phyloP scores from a whole-genome alignment of 2,888 invertebrate species.

The Diaperis boleti region DNA sequence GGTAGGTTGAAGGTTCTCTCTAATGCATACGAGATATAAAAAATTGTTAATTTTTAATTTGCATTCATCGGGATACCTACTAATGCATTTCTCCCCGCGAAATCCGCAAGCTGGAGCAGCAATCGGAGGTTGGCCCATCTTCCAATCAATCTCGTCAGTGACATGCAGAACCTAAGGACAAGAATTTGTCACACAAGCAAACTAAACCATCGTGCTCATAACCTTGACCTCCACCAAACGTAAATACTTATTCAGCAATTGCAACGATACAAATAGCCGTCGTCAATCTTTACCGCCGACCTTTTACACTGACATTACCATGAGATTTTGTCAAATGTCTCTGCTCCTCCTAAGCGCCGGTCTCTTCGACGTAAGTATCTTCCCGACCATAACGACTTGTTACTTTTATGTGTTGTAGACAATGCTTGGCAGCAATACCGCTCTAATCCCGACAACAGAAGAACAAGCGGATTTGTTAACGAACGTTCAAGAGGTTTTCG shows the following conservation, averaged over 20 bases:
- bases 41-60: no score
- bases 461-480: conserved; percentile 58
- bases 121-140: conserved; percentile 79
- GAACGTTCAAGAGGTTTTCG: conserved; percentile 59
- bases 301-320: no score
- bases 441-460: conserved; percentile 55
- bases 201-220: conserved; percentile 5
- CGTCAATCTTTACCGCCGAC: no score
- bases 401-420: conserved; percentile 19
- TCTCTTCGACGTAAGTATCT: conserved; percentile 38
- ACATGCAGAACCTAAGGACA: conserved; percentile 78
- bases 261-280: conserved; percentile 13
- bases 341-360: conserved; percentile 25
- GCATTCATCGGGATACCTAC: no score
- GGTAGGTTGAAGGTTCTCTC: no score
- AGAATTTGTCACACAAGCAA: conserved; percentile 1
- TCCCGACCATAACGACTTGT: neutral
- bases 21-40: no score
- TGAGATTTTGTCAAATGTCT: conserved; percentile 31
- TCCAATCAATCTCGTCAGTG: conserved; percentile 81
- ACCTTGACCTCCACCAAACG: neutral
- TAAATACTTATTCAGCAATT: conserved; percentile 19
- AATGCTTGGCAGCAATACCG: conserved; percentile 22
- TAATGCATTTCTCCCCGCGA: conserved; percentile 88
- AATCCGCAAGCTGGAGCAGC: conserved; percentile 94